These are phyloP conservation scores for Lymantria monacha DNA, from an alignment of 2,888 invertebrate species.

Conservation along the genomic window DNA sequence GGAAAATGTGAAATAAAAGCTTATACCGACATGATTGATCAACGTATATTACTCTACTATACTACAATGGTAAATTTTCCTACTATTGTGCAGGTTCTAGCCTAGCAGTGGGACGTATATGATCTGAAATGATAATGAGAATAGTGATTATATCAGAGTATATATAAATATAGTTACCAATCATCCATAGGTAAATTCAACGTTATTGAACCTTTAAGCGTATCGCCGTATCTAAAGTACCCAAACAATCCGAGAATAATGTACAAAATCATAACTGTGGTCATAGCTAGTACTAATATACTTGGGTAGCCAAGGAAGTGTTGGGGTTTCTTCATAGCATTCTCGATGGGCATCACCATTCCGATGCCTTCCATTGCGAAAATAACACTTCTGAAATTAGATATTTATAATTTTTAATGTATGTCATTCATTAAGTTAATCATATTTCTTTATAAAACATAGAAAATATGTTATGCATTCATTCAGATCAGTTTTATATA, in stretches of 20 bases:
- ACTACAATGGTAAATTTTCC: neutral
- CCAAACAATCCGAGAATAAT: conserved; percentile 93
- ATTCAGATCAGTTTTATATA: too few species aligned
- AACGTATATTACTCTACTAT: too few species aligned
- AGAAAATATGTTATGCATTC: too few species aligned
- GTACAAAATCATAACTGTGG: conserved; percentile 89
- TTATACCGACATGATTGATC: neutral
- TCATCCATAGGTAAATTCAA: conserved; percentile 88
- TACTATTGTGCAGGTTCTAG: too few species aligned
- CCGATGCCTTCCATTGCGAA: conserved; percentile 99
- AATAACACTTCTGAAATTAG: conserved; percentile 91
- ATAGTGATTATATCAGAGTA: too few species aligned
- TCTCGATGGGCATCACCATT: conserved; percentile 95
- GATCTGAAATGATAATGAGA: too few species aligned
- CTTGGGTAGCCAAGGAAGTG: conserved; percentile 92
- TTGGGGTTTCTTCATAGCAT: conserved; percentile 92
- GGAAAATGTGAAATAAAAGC: neutral
- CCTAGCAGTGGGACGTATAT: too few species aligned
- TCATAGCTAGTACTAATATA: conserved; percentile 93
- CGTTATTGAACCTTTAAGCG: conserved; percentile 88
- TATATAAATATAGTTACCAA: conserved; percentile 71
- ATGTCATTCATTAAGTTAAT: too few species aligned
- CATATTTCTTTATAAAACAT: neutral
- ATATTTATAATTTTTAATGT: too few species aligned
- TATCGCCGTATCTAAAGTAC: conserved; percentile 91